Evolutionary conservation across 2,797 vertebrate species (phyloP).

Genomic region (Sebastes miniatus): DNA sequence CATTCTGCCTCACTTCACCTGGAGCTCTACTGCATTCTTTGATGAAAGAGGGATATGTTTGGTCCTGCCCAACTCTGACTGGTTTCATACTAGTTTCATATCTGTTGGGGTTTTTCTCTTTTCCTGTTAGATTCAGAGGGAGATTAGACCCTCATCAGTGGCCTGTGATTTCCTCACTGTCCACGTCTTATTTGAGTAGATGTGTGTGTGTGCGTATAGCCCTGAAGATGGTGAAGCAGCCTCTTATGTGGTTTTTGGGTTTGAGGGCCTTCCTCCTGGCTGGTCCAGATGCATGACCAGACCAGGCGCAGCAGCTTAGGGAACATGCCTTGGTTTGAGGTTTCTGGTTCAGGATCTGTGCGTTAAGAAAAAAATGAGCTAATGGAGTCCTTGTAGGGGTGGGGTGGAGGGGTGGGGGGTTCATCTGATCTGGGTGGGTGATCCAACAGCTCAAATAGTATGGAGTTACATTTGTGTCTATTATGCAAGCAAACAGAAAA

Average conservation of each 20-base stretch:
- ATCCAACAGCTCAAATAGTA: conserved; percentile 5
- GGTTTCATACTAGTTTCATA: conserved; percentile 30
- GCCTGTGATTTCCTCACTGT: conserved; percentile 23
- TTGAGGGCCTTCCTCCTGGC: conserved; percentile 41
- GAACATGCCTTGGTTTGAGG: conserved; percentile 60
- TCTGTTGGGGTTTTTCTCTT: background rate
- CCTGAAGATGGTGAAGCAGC: conserved; percentile 23
- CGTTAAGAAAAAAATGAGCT: conserved; percentile 41
- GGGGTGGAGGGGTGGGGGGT: background rate
- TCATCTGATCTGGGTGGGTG: conserved; percentile 37
- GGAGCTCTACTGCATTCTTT: conserved; percentile 57
- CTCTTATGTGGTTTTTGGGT: conserved; percentile 58
- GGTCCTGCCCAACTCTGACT: conserved; percentile 58
- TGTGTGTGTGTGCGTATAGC: background rate
- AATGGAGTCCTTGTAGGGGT: conserved; percentile 10
- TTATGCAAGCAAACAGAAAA: no score
- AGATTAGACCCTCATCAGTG: conserved; percentile 17
- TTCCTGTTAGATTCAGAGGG: conserved; percentile 12
- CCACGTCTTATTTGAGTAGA: conserved; percentile 36
- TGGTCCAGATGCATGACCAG: conserved; percentile 54
- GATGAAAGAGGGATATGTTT: conserved; percentile 59
- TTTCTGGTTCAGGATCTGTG: conserved; percentile 52
- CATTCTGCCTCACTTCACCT: conserved; percentile 26
- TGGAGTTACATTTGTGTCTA: no score
- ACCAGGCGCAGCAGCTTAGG: conserved; percentile 26